phyloP scores from a whole-genome alignment of 2,113 vertebrate genomes.

The Pseudois nayaur region DNA sequence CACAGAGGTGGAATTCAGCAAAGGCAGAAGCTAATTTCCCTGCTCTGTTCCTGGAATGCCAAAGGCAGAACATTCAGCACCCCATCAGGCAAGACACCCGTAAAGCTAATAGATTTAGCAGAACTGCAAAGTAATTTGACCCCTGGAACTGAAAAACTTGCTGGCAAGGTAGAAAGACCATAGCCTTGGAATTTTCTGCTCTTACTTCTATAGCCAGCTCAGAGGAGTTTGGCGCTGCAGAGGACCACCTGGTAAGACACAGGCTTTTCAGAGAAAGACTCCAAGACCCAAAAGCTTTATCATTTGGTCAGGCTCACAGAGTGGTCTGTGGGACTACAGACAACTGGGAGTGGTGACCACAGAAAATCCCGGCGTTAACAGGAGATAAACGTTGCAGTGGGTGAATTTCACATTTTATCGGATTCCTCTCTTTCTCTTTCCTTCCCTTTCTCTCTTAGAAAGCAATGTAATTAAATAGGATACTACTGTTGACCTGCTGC shows the following conservation, averaged over 20 bases:
- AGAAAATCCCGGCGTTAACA: background rate
- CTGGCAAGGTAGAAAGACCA: constrained; percentile 34
- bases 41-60: background rate
- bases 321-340: background rate
- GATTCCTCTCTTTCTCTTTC: background rate
- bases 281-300: background rate
- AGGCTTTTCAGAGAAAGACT: background rate
- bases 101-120: constrained; percentile 60
- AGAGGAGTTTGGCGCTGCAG: background rate
- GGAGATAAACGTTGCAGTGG: background rate
- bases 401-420: background rate
- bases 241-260: constrained; percentile 43
- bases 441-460: background rate
- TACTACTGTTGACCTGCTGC: background rate
- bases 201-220: background rate
- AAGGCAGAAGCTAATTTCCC: constrained; percentile 33
- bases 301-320: background rate
- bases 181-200: background rate
- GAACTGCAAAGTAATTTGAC: constrained; percentile 53
- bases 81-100: background rate
- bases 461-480: background rate
- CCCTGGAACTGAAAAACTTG: background rate
- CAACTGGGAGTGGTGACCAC: fast-evolving
- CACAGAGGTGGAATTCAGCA: constrained; percentile 36
- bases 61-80: background rate